Base-by-base conservation (phyloP, 2,888 invertebrate genomes). In the Macrostomum cliftonense region DNA sequence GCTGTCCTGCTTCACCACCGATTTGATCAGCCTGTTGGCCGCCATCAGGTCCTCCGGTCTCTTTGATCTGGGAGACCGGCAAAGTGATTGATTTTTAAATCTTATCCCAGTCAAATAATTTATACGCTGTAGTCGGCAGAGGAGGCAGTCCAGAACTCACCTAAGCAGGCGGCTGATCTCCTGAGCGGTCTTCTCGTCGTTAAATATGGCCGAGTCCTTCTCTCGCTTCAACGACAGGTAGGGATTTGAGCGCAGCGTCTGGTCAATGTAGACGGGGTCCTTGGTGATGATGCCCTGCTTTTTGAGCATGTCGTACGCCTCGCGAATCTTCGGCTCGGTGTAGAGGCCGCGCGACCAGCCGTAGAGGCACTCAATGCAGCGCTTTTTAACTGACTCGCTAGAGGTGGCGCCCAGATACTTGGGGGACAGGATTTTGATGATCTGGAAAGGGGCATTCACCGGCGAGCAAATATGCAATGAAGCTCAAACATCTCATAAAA, bases 11-110 rank as follows among this genome's bases (percentile, higher is more conserved):
- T 82, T 80, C 39, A 93, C 89, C 79, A 93, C 84, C 62, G 81
- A 83, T 70, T 93, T 91, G 57, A 97, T 89, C 45, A 97, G 75
- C 64, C 85, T 78, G 72, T 97, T 97, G 1, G 95, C 95, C 59
- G 87, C 85, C 71, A 89, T 85, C 13, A 89, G 75, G 69, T 95
- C 91, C 58, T 87, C 83, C 1, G 88, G 85, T 9, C 28, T 4
- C 28, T 28, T 28, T 4, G 28, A 28, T 9, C 28, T 28, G 28
- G 28, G 5, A 4, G 28, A 9, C 5, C 9, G 28, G 28, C 4
- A 9, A 4, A 28, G 9, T 9, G 4, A 7, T 28, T 4, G 28
- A 4, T 28, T 28, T 28, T 28, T 7, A 28, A 7, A 28, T n/a
- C n/a, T n/a, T n/a, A n/a, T n/a, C n/a, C n/a, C n/a, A n/a, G n/a